Base-by-base conservation (phyloP, 2,797 vertebrate species). In the Kryptolebias ocellatus region DNA sequence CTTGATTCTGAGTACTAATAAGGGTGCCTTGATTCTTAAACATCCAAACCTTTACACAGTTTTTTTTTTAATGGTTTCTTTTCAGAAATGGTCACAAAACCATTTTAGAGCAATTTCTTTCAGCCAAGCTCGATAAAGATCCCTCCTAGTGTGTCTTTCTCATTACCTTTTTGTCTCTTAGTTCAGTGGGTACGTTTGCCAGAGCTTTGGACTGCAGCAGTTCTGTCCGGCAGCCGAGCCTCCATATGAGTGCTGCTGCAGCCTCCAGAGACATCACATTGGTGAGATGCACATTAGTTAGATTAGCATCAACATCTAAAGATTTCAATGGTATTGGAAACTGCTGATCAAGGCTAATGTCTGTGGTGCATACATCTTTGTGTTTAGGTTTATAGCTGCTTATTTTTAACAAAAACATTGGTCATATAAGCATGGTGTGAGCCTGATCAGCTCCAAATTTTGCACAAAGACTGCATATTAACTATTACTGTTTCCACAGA, bases 241-340 rank as follows among this genome's bases (percentile, higher is more conserved):
- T 99, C 72, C 98, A 99, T 87, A 99, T 99, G 98, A 99, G 98
- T 3, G 98, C 98, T 17, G 98, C 97, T 9, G 94, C 94, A 67
- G 94, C 94, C 80, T 95, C 94, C 77, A 92, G 98, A 84, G 98
- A 99, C 92, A 99, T 99, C 92, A 99, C 97, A 0, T 90, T 98
- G 95, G 97, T 99, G 91, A 94, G 94, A 77, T 1, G 61, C 51
- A 16, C 45, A 56, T 67, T 42, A 61, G 67, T 72, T 59, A 28
- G 74, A 79, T 70, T 64, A 0, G 65, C 56, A 69, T 68, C 67
- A 24, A 31, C 18, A 9, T 53, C 55, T 67, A 60, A 58, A 60
- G 9, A 5, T 49, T n/a, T n/a, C 5, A 34, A 65, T 50, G n/a
- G 34, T 61, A 16, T 42, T 14, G 37, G 31, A 47, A 52, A 53